These are phyloP conservation scores for Cuculus canorus DNA, from an alignment of 2,797 vertebrate genomes.

Conservation along the genomic window DNA sequence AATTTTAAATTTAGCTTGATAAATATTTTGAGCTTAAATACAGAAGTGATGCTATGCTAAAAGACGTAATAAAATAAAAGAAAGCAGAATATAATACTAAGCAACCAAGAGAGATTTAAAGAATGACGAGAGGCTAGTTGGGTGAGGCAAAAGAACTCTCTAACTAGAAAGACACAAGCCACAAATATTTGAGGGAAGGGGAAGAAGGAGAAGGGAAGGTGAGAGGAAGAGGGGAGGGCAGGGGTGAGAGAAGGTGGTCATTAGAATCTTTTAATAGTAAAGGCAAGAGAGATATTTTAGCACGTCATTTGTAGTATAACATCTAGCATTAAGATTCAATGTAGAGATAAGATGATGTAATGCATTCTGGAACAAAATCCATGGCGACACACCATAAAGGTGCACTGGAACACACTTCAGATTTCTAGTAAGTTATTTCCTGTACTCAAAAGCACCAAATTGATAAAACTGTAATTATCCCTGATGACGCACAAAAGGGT, in stretches of 20 bases:
- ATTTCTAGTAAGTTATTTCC: background rate
- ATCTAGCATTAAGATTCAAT: background rate
- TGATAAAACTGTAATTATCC: background rate
- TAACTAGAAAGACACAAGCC: background rate
- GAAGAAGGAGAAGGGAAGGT: background rate
- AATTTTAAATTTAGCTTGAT: background rate
- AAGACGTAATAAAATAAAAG: background rate
- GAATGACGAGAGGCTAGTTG: background rate
- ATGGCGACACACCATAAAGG: background rate
- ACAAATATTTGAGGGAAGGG: background rate
- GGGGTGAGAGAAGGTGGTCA: background rate
- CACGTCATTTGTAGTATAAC: background rate
- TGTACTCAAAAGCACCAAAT: background rate
- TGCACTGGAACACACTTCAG: background rate
- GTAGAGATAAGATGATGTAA: background rate
- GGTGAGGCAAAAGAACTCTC: background rate
- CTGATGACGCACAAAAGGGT: background rate
- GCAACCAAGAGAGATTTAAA: background rate
- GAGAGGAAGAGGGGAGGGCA: background rate
- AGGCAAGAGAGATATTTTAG: background rate
- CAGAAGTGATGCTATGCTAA: background rate
- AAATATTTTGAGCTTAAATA: background rate
- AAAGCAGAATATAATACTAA: background rate
- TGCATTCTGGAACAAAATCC: background rate
- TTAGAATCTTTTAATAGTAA: background rate